These are phyloP conservation scores for Macrotus californicus DNA, from an alignment of 2,113 vertebrate genomes.

Conservation along the genomic window DNA sequence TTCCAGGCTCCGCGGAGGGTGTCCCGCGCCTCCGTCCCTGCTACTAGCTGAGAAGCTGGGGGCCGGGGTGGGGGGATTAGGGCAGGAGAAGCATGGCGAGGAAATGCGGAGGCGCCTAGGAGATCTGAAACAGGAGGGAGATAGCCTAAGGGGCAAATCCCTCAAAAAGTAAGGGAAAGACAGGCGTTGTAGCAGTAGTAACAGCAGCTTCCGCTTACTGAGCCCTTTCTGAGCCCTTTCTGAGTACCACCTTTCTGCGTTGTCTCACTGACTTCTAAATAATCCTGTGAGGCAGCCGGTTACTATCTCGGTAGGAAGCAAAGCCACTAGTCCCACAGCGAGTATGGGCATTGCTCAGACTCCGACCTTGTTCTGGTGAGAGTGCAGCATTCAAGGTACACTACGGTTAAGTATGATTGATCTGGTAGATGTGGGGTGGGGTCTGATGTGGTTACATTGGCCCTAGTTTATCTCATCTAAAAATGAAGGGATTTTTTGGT, in stretches of 20 bases:
- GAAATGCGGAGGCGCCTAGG: not conserved
- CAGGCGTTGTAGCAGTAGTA: not conserved
- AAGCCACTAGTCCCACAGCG: not conserved
- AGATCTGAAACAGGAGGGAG: not conserved
- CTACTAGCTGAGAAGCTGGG: not conserved
- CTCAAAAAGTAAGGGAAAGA: not conserved
- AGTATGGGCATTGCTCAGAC: not conserved
- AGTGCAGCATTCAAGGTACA: not conserved
- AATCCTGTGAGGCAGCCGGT: not conserved
- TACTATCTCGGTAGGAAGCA: not conserved
- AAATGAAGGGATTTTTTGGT: not conserved
- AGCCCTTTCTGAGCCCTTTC: not conserved
- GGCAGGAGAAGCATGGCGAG: not conserved
- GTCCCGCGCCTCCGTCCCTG: too few species aligned
- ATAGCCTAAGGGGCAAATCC: not conserved
- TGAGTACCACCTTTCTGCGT: not conserved
- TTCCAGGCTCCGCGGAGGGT: accelerated
- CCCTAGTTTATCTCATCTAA: not conserved
- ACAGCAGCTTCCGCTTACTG: not conserved
- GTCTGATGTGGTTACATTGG: not conserved
- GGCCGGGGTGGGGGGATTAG: not conserved
- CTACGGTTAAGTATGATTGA: not conserved
- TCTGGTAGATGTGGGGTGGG: not conserved
- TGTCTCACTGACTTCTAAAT: not conserved
- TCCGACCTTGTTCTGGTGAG: not conserved